Base-by-base conservation (phyloP, 2,113 vertebrate genomes). In the Abramis brama region DNA sequence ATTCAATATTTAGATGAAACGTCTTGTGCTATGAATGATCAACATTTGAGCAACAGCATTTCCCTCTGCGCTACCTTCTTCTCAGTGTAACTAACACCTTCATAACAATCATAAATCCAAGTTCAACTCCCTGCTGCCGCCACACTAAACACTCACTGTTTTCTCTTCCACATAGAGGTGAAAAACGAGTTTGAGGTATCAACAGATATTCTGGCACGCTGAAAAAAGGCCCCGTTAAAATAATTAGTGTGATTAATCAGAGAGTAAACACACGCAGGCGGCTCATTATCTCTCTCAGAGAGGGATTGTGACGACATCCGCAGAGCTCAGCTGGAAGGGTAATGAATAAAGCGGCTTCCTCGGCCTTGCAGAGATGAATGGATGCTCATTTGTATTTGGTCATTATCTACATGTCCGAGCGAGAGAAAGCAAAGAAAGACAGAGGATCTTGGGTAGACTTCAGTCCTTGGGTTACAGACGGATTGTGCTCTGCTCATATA, bases 261-360 rank as follows among this genome's bases (percentile, higher is more conserved):
- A 47, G 79, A 81, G 79, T 81, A 81, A 81, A 81, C 79, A 81
- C 79, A 81, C 39, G 59, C 79, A 81, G 79, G 59, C 59, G 39
- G 59, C 79, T 81, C 79, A 81, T 81, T 81, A 81, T 81, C 39
- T 81, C 21, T 64, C 79, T 81, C 36, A 47, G 36, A 81, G 79
- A 66, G 79, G n/a, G 59, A 64, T 10, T 64, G 59, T 64, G 79
- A 47, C 17, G 39, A 62, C 77, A 79, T 81, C 8, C 9, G 13
- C 39, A 5, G 39, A 19, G n/a, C 79, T 81, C 79, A 81, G 79
- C 79, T 81, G n/a, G 79, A 66, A 62, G 79, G 23, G n/a, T n/a
- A 81, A 66, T 47, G 59, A 81, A 81, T 64, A 27, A 66, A 64
- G 33, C 55, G 1, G 33, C 33, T 79, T 79, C 77, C 57, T 79